phyloP scores from a whole-genome alignment of 2,113 vertebrate genomes.

The Sus scrofa region DNA sequence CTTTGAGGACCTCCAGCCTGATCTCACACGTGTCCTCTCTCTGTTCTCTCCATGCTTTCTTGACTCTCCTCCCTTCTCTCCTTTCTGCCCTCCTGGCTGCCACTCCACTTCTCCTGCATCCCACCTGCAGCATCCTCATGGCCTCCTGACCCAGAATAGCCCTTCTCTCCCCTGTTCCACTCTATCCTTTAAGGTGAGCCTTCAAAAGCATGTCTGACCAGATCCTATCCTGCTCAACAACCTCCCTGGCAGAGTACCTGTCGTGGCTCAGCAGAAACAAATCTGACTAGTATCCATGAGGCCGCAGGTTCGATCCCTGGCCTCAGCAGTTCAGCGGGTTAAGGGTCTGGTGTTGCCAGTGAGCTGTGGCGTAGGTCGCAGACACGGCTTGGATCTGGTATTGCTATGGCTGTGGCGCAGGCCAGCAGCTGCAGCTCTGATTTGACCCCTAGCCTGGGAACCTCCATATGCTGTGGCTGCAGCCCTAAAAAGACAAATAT shows the following conservation, averaged over 20 bases:
- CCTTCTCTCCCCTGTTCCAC: not conserved
- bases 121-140: not conserved
- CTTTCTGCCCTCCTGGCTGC: not conserved
- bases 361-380: too few species aligned
- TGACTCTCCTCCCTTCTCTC: not conserved
- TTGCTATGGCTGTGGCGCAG: too few species aligned
- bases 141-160: not conserved
- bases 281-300: too few species aligned
- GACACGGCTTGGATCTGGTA: too few species aligned
- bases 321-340: too few species aligned
- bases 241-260: not conserved
- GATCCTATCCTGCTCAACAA: not conserved
- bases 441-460: too few species aligned
- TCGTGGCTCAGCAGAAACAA: too few species aligned
- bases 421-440: too few species aligned
- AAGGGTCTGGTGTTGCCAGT: too few species aligned
- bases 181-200: not conserved
- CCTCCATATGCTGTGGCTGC: too few species aligned
- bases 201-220: not conserved
- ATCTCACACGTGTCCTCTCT: accelerated
- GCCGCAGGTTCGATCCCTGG: too few species aligned
- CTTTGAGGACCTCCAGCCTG: not conserved
- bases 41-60: not conserved
- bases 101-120: not conserved
- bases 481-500: too few species aligned